phyloP scores from a whole-genome alignment of 2,888 invertebrate genomes.

The Xylota segnis region DNA sequence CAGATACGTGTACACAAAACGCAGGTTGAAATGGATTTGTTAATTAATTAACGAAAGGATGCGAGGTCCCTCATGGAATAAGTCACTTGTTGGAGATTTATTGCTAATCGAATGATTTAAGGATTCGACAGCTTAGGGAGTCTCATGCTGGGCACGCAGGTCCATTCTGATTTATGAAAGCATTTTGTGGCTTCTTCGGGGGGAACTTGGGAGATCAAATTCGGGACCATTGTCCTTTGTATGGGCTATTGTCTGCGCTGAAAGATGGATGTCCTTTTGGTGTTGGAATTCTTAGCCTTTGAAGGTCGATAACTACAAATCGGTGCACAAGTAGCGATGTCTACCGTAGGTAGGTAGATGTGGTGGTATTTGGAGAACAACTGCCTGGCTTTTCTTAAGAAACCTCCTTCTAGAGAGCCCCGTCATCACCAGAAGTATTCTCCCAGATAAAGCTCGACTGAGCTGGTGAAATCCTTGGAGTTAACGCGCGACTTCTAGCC shows the following conservation, averaged over 20 bases:
- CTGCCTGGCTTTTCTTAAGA: too few relatives aligned
- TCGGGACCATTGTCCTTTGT: not conserved
- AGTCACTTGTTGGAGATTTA: constrained; percentile 16
- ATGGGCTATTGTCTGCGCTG: not conserved
- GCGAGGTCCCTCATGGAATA: constrained; percentile 8
- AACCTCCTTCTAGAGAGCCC: too few relatives aligned
- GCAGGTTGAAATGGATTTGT: not conserved
- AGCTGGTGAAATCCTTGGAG: too few relatives aligned
- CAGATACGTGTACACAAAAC: not conserved
- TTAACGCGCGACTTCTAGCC: too few relatives aligned
- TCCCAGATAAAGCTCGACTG: too few relatives aligned
- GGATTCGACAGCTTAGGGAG: not conserved
- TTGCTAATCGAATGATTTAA: constrained; percentile 25
- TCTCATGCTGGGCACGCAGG: constrained; percentile 2
- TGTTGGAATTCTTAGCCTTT: too few relatives aligned
- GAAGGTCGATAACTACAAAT: too few relatives aligned
- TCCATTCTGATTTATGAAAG: not conserved
- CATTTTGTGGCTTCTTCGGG: not conserved
- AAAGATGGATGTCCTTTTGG: not conserved
- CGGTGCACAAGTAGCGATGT: too few relatives aligned
- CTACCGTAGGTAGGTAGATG: too few relatives aligned
- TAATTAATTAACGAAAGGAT: constrained; percentile 32
- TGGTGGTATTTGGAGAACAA: too few relatives aligned
- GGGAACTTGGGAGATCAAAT: not conserved
- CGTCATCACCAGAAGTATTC: too few relatives aligned